These are phyloP conservation scores for Myanophis thanlyinensis DNA, from an alignment of 2,113 vertebrate species.

Conservation along the genomic window DNA sequence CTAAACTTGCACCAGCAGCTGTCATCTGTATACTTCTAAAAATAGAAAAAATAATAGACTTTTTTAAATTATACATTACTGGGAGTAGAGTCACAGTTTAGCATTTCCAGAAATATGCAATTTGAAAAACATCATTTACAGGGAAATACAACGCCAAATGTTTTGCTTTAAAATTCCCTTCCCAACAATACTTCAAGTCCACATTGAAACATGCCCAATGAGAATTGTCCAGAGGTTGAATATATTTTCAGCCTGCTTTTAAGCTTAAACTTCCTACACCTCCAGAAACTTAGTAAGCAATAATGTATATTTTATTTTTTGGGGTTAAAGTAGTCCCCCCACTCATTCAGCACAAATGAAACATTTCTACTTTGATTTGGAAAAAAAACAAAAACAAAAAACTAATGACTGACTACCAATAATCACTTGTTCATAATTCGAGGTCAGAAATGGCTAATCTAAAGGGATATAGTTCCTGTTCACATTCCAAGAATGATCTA, in stretches of 20 bases:
- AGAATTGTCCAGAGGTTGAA: neutral
- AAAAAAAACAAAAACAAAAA: neutral
- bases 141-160: neutral
- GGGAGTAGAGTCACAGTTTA: neutral
- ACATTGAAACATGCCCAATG: neutral
- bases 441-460: conserved; percentile 54
- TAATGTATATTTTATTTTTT: neutral
- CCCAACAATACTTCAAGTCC: neutral
- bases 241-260: neutral
- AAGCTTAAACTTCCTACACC: neutral
- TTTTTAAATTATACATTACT: neutral
- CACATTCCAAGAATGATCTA: conserved; percentile 57
- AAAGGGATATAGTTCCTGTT: conserved; percentile 56
- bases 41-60: neutral
- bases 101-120: neutral
- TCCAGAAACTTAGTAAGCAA: neutral
- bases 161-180: neutral
- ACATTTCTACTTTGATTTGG: conserved; percentile 26
- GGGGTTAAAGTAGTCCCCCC: neutral
- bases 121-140: neutral
- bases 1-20: neutral
- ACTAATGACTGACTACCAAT: conserved; percentile 55
- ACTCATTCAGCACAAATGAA: neutral
- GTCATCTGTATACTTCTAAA: neutral
- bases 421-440: conserved; percentile 64